Conservation (phyloP, 1,140 invertebrate species). For the Bathynomus jamesi region DNA sequence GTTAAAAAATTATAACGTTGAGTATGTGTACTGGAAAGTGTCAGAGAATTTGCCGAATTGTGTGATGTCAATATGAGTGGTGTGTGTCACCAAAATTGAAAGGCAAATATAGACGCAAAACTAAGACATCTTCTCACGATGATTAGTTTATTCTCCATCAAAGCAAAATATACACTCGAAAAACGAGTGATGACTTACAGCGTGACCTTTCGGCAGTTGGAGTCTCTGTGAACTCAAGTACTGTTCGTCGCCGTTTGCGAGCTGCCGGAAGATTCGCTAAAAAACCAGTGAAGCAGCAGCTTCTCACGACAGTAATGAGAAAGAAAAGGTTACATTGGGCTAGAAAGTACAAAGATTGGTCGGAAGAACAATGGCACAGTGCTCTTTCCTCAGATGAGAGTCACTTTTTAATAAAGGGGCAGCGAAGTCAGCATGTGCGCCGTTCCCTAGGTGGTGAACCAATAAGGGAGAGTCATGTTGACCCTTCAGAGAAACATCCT, state of each 20-base stretch:
- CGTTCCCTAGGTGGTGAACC: neutral
- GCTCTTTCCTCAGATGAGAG: slow-evolving; percentile 1
- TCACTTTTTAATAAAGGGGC: neutral
- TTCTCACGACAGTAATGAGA: slow-evolving; percentile 6
- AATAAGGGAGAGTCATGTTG: neutral
- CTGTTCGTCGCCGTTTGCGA: neutral
- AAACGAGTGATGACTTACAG: slow-evolving; percentile 4
- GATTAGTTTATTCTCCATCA: too few relatives aligned
- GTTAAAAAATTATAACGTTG: too few relatives aligned
- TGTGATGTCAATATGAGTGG: too few relatives aligned
- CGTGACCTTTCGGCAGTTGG: neutral
- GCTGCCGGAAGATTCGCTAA: neutral
- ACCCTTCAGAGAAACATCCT: slow-evolving; percentile 4
- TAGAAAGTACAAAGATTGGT: neutral
- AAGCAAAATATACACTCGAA: neutral
- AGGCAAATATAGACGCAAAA: too few relatives aligned
- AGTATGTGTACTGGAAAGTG: too few relatives aligned
- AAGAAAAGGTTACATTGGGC: slow-evolving; percentile 2
- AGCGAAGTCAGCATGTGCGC: neutral
- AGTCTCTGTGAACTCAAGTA: neutral
- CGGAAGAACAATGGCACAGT: neutral
- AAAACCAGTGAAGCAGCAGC: slow-evolving; percentile 7
- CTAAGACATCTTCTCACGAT: too few relatives aligned
- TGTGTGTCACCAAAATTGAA: too few relatives aligned
- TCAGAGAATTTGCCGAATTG: too few relatives aligned